These are phyloP conservation scores for Clarias magur DNA, from an alignment of 2,113 vertebrate species.

Conservation along the genomic window DNA sequence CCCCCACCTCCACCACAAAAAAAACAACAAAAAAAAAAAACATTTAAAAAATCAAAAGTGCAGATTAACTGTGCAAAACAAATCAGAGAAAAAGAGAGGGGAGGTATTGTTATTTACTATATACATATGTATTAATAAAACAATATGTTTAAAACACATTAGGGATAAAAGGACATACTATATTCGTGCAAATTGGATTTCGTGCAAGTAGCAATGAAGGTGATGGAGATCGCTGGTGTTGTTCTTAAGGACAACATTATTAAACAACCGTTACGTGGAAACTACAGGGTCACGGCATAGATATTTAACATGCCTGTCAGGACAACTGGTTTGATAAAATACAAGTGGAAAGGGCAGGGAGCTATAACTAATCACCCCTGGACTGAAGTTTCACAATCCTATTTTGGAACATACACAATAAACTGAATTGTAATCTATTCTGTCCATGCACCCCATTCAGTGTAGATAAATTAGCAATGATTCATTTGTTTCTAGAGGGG, in stretches of 20 bases:
- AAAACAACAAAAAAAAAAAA: no score
- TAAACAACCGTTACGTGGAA: not conserved
- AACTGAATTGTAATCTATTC: not conserved
- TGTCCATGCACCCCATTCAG: not conserved
- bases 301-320: not conserved
- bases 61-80: not conserved
- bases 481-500: not conserved
- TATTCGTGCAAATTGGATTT: not conserved
- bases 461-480: not conserved
- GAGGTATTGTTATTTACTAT: not conserved
- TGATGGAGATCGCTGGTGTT: not conserved
- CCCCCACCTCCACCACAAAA: no score
- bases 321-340: not conserved
- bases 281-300: not conserved
- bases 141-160: not conserved
- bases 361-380: not conserved
- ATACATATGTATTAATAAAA: not conserved
- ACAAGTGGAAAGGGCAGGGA: not conserved
- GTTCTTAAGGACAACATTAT: not conserved
- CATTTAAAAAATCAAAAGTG: not conserved
- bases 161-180: not conserved
- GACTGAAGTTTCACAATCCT: not conserved
- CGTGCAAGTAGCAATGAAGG: not conserved
- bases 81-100: not conserved
- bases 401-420: not conserved